These are phyloP conservation scores for Echinops telfairi DNA, from an alignment of 2,113 vertebrate genomes.

Conservation along the genomic window DNA sequence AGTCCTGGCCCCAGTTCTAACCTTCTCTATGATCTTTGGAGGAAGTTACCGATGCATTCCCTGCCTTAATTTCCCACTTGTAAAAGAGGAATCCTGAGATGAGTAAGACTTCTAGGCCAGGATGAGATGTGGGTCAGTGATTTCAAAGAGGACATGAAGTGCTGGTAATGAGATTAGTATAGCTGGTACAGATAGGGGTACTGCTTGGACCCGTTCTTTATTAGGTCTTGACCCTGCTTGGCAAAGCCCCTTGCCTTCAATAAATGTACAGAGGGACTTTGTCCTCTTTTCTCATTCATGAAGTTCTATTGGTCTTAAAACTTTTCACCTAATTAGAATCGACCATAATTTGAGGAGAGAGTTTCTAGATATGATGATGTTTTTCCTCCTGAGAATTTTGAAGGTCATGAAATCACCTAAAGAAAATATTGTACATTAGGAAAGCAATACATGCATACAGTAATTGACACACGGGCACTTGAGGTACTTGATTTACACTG, in stretches of 20 bases:
- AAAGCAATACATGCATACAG: slow-evolving; percentile 50
- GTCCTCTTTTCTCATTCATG: slow-evolving; percentile 38
- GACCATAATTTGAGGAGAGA: slow-evolving; percentile 27
- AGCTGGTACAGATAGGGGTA: slow-evolving; percentile 14
- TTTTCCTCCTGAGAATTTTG: slow-evolving; percentile 39
- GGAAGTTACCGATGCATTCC: not conserved
- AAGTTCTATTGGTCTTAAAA: slow-evolving; percentile 31
- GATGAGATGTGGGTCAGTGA: slow-evolving; percentile 59
- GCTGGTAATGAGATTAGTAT: slow-evolving; percentile 10
- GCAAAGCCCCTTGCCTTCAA: slow-evolving; percentile 27
- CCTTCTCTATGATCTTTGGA: slow-evolving; percentile 53
- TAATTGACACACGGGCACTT: not conserved
- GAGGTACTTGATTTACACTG: no score
- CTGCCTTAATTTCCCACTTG: slow-evolving; percentile 48
- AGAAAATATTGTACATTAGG: slow-evolving; percentile 52
- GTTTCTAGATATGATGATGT: slow-evolving; percentile 33
- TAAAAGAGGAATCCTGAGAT: slow-evolving; percentile 53
- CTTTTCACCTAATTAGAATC: slow-evolving; percentile 35
- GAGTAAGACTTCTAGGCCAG: slow-evolving; percentile 60
- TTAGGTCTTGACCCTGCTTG: not conserved
- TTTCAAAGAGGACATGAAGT: slow-evolving; percentile 66
- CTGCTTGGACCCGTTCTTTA: slow-evolving; percentile 10
- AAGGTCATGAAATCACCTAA: slow-evolving; percentile 41
- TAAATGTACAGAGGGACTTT: slow-evolving; percentile 27
- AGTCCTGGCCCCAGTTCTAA: slow-evolving; percentile 11